Percentiles rank a stretch among this genome's conserved stretches.
Evolutionary conservation across 1,140 invertebrate genomes (phyloP).

Genomic region (Neelides sp.): DNA sequence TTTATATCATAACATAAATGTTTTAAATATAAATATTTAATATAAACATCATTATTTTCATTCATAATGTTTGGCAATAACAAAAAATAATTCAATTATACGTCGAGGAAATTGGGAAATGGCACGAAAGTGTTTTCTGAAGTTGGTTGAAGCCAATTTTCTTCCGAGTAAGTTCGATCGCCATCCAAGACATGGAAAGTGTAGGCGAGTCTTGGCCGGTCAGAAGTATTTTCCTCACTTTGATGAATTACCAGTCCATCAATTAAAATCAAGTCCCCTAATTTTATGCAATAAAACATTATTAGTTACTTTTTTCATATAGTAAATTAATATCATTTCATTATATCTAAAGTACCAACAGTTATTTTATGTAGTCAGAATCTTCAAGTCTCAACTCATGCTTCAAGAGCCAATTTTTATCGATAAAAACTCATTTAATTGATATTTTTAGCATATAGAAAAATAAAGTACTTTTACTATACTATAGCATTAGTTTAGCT

Average conservation of each 20-base stretch:
- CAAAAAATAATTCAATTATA: background rate
- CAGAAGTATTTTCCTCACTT: constrained; percentile 71
- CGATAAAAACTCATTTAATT: too few species aligned
- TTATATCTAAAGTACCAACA: too few species aligned
- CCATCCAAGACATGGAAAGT: constrained; percentile 89
- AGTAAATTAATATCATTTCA: background rate
- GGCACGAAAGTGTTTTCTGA: constrained; percentile 42
- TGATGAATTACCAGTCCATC: constrained; percentile 88
- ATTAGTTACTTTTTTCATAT: background rate
- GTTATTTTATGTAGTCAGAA: background rate
- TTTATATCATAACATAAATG: too few species aligned
- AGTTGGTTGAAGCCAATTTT: constrained; percentile 74
- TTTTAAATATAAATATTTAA: background rate
- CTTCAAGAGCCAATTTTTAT: too few species aligned
- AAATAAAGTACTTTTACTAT: too few species aligned
- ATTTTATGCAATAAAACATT: constrained; percentile 33
- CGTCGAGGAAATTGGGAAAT: constrained; percentile 22
- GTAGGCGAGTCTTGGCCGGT: constrained; percentile 77
- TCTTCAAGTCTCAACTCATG: background rate
- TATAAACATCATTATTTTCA: background rate
- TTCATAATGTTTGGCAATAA: background rate
- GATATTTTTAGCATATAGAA: too few species aligned
- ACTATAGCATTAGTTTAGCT: too few species aligned
- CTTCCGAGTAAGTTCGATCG: constrained; percentile 54
- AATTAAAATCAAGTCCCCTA: constrained; percentile 75